A percentile compares a stretch with the other conserved stretches of the same genome.
Evolutionary conservation across 1,140 invertebrate genomes (phyloP).

Genomic region (Brachionus paranguensis): DNA sequence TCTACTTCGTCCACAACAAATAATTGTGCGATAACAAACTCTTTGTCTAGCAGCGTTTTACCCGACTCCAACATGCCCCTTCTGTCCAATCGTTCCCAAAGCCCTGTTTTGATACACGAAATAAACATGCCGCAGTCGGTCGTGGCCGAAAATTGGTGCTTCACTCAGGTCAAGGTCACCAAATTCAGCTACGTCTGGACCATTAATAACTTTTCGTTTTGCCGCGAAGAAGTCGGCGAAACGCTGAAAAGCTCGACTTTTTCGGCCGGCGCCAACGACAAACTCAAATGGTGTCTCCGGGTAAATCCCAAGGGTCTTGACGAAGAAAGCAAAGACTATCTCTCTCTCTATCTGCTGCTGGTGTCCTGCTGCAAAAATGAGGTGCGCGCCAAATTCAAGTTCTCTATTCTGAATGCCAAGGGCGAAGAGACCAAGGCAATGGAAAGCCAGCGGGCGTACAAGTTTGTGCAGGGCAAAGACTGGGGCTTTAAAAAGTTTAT

Average conservation of each 20-base stretch:
- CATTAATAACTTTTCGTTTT: constrained; percentile 99
- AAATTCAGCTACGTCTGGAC: constrained; percentile 67
- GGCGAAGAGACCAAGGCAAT: constrained; percentile 99
- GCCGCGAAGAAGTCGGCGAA: constrained; percentile 93
- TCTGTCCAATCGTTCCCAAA: background rate
- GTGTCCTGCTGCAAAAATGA: constrained; percentile 93
- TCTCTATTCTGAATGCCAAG: constrained; percentile 99
- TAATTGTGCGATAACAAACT: background rate
- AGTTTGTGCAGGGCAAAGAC: constrained; percentile 98
- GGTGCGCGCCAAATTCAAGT: constrained; percentile 99
- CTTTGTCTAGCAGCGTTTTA: background rate
- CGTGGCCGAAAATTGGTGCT: constrained; percentile 58
- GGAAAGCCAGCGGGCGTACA: constrained; percentile 86
- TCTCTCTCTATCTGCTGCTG: constrained; percentile 93
- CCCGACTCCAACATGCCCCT: constrained; percentile 32
- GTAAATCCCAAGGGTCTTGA: constrained; percentile 96
- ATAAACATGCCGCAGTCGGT: constrained; percentile 29
- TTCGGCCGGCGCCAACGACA: constrained; percentile 96
- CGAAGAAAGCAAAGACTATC: constrained; percentile 99
- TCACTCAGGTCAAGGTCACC: constrained; percentile 51
- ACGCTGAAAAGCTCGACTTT: constrained; percentile 98
- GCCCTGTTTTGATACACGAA: background rate
- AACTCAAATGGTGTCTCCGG: constrained; percentile 98
- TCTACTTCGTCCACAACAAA: background rate
- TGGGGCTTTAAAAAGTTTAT: constrained; percentile 99